A percentile compares a stretch with the other conserved stretches of the same genome.
Conservation (phyloP, 2,888 invertebrate genomes). For the Bombyx huttoni region DNA sequence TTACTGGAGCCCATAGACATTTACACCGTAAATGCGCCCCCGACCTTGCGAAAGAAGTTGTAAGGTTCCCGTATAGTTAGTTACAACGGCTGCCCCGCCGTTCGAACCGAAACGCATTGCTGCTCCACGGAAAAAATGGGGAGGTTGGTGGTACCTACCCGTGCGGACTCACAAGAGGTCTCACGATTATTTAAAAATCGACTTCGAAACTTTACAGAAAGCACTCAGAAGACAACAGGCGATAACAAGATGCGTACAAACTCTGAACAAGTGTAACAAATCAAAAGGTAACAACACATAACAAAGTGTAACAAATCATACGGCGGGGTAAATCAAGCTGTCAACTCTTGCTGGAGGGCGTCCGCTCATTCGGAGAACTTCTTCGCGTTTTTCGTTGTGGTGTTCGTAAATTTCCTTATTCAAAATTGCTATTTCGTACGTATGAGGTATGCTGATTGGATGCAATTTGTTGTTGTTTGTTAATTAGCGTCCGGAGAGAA, state of each 20-base stretch:
- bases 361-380: conserved; percentile 7
- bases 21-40: too few species aligned
- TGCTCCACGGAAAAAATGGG: too few species aligned
- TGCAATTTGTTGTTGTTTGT: conserved; percentile 11
- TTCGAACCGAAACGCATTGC: too few species aligned
- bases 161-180: too few species aligned
- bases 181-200: background rate
- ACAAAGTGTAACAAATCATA: conserved; percentile 32
- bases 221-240: background rate
- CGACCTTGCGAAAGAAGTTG: too few species aligned
- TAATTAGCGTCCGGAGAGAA: background rate
- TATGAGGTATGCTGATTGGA: conserved; percentile 18
- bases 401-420: conserved; percentile 9
- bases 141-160: too few species aligned
- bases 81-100: too few species aligned
- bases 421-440: conserved; percentile 11
- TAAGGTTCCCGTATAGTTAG: too few species aligned
- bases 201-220: background rate
- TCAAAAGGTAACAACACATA: conserved; percentile 25
- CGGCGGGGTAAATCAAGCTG: conserved; percentile 28
- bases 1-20: too few species aligned
- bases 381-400: conserved; percentile 13
- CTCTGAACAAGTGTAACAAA: conserved; percentile 26
- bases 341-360: conserved; percentile 11
- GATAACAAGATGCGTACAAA: background rate